These are phyloP conservation scores for Sorex araneus DNA, from an alignment of 2,113 vertebrate species.

Conservation along the genomic window DNA sequence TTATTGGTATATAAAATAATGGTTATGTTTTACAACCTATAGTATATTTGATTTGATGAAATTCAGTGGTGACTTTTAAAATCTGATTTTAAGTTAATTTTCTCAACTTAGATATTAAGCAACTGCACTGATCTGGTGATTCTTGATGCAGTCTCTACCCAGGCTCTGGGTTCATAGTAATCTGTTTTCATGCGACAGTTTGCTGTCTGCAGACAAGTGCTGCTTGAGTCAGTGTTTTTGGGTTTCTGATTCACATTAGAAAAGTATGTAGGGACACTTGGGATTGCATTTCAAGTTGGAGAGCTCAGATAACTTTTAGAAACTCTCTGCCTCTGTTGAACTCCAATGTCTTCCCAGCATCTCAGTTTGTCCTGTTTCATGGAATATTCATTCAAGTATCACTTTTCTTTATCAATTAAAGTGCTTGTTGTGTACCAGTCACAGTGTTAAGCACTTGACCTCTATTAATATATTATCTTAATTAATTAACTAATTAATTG, in stretches of 20 bases:
- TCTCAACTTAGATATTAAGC: not conserved
- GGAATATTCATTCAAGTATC: not conserved
- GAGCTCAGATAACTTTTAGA: not conserved
- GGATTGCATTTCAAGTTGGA: not conserved
- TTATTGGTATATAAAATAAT: not conserved
- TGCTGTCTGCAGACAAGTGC: not conserved
- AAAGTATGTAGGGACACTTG: not conserved
- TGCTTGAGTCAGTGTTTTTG: not conserved
- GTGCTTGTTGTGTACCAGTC: not conserved
- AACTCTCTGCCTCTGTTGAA: not conserved
- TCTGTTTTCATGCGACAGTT: not conserved
- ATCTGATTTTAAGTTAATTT: conserved; percentile 1
- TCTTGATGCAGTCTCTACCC: not conserved
- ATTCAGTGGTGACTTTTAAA: not conserved
- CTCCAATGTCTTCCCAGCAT: not conserved
- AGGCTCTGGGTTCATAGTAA: not conserved
- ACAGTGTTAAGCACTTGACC: not conserved
- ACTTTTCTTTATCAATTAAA: not conserved
- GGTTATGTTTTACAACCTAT: not conserved
- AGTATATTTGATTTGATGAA: conserved; percentile 11
- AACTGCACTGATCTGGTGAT: not conserved
- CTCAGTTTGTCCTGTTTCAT: not conserved
- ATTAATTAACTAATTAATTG: too few species aligned
- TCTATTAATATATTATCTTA: not conserved
- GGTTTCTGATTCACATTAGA: not conserved